Evolutionary conservation across 2,113 vertebrate species (phyloP).

Genomic region (Bubo blakistoni): DNA sequence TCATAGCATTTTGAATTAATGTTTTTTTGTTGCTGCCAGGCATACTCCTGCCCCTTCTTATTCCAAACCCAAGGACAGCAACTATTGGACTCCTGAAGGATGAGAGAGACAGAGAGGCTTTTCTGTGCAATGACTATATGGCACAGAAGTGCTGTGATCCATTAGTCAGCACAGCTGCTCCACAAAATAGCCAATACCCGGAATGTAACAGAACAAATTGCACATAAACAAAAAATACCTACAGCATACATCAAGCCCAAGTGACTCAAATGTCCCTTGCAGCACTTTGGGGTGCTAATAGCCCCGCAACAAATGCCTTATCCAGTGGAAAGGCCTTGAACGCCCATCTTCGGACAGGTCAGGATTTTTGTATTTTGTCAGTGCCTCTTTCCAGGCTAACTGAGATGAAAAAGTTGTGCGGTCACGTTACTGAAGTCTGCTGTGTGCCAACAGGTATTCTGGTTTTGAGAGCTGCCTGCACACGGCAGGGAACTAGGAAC

Average conservation of each 20-base stretch:
- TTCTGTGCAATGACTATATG: slow-evolving; percentile 52
- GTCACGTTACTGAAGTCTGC: background rate
- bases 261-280: slow-evolving; percentile 50
- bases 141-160: slow-evolving; percentile 52
- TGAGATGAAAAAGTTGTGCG: background rate
- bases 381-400: background rate
- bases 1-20: slow-evolving; percentile 52
- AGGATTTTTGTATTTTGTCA: background rate
- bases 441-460: background rate
- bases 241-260: slow-evolving; percentile 53
- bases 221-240: slow-evolving; percentile 68
- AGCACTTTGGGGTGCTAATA: slow-evolving; percentile 40
- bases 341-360: slow-evolving; percentile 7
- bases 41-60: slow-evolving; percentile 17
- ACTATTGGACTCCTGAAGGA: slow-evolving; percentile 57
- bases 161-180: slow-evolving; percentile 64
- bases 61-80: slow-evolving; percentile 57
- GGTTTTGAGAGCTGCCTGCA: background rate
- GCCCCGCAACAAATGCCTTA: slow-evolving; percentile 18
- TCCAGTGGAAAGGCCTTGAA: slow-evolving; percentile 42
- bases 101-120: slow-evolving; percentile 51
- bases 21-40: slow-evolving; percentile 39
- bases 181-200: slow-evolving; percentile 44
- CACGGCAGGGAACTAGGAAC: background rate
- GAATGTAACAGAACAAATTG: slow-evolving; percentile 61